Evolutionary conservation across 1,140 invertebrate species (phyloP).

Genomic region (Orchestia grillus): DNA sequence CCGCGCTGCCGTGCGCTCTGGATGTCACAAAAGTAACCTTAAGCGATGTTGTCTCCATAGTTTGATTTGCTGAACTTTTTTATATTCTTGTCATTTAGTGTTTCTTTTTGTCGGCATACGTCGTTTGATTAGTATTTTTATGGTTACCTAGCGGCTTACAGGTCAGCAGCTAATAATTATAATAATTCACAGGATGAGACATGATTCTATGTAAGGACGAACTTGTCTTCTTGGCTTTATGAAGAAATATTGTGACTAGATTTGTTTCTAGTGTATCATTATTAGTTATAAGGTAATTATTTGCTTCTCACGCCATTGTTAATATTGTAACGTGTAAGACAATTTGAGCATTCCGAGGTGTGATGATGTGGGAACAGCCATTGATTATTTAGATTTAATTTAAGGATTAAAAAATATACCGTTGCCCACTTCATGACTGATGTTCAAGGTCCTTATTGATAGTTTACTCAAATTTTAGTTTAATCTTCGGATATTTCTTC

Average conservation of each 20-base stretch:
- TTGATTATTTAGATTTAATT: conserved; percentile 3
- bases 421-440: background rate
- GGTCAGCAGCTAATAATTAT: background rate
- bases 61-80: background rate
- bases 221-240: background rate
- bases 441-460: background rate
- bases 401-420: background rate
- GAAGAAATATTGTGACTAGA: conserved; percentile 9
- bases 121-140: too few species aligned
- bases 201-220: background rate
- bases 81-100: background rate
- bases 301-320: conserved; percentile 13
- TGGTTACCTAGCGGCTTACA: too few species aligned
- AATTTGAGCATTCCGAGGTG: conserved; percentile 24
- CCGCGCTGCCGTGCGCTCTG: background rate
- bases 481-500: background rate
- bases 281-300: conserved; percentile 9
- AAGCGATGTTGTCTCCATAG: background rate
- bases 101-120: background rate
- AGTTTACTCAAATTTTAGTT: background rate
- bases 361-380: background rate
- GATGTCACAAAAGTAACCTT: background rate
- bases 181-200: background rate
- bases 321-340: conserved; percentile 4
- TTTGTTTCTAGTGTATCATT: conserved; percentile 11